Evolutionary conservation across 2,888 invertebrate species (phyloP), one percentile per base, ranked within the genome.

Genomic region (Eupithecia subumbrata): DNA sequence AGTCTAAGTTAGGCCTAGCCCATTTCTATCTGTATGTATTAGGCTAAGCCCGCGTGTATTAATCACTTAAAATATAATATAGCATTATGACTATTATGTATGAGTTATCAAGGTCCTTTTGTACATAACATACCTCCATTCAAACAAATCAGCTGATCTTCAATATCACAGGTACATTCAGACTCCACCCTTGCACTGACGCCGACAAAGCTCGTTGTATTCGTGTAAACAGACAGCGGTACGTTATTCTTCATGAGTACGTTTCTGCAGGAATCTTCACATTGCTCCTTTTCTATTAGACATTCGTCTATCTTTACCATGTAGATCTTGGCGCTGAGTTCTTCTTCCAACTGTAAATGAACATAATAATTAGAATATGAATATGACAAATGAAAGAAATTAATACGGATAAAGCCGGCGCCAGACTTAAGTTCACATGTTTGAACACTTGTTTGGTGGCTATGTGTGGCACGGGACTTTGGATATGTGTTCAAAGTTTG

Each of bases 271-370:
- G 98, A 98, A 69, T 95, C 95, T 34, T 96, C 96, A 81, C 97
- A 97, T 75, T 96, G 96, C 66, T 95, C 95, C 80, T 96, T 96
- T 90, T 98, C 98, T 75, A 97, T 95, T 11, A 98, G 91, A 83
- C 98, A 98, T 89, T 98, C 98, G 88, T 98, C 98, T 77, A 99
- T 98, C 85, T 97, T 98, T 56, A 99, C 96, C 97, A 98, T 97
- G 78, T 97, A 95, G 82, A 99, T 97, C 85, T 96, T 96, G 0
- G 97, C 95, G 43, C 96, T 96, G 14, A 98, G 94, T 60, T 96
- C 96, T 64, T 95, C 92, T 92, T 98, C 97, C 77, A 98, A 88
- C 94, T 96, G 87, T 18, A 73, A 71, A 78, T 9, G 25, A 14
- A 72, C 30, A 52, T 37, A 3, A 40, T 66, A 11, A 16, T 22